These are phyloP conservation scores for Hemithea aestivaria DNA, from an alignment of 2,888 invertebrate genomes.

Conservation along the genomic window DNA sequence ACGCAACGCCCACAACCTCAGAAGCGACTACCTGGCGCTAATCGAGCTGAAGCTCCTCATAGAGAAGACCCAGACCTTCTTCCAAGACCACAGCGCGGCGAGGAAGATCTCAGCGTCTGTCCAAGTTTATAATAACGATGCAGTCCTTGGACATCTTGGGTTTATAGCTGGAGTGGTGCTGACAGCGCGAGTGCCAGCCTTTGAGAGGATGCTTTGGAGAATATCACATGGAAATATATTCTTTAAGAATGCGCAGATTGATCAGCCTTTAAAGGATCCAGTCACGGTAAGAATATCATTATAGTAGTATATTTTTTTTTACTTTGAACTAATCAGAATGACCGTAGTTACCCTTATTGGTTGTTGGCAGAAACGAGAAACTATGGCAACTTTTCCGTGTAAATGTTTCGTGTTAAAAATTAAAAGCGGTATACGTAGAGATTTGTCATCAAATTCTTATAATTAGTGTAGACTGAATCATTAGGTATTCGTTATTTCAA, in stretches of 20 bases:
- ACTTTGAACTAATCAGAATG: too few relatives aligned
- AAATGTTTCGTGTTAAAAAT: too few relatives aligned
- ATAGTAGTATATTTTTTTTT: too few relatives aligned
- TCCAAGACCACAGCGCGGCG: constrained; percentile 81
- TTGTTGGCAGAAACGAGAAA: too few relatives aligned
- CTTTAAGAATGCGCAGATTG: constrained; percentile 71
- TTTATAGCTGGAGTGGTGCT: constrained; percentile 71
- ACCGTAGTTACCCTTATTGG: too few relatives aligned
- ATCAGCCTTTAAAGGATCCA: constrained; percentile 64
- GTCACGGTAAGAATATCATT: constrained; percentile 51
- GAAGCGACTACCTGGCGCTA: constrained; percentile 63
- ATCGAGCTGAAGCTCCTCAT: constrained; percentile 66
- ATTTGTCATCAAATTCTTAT: too few relatives aligned
- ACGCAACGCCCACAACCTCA: constrained; percentile 66
- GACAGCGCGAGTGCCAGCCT: constrained; percentile 61
- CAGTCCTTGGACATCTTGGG: constrained; percentile 62
- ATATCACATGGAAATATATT: constrained; percentile 74
- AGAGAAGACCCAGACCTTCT: constrained; percentile 69
- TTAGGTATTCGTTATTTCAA: too few relatives aligned
- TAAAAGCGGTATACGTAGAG: too few relatives aligned
- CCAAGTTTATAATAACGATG: constrained; percentile 66
- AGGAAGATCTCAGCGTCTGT: constrained; percentile 70
- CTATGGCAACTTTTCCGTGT: too few relatives aligned
- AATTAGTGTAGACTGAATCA: too few relatives aligned
- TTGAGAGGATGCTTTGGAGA: constrained; percentile 72